Percentiles rank a stretch among this genome's conserved stretches.
Conservation (phyloP, 53 echinoderm and acorn worm species). For the Antedon mediterranea region DNA sequence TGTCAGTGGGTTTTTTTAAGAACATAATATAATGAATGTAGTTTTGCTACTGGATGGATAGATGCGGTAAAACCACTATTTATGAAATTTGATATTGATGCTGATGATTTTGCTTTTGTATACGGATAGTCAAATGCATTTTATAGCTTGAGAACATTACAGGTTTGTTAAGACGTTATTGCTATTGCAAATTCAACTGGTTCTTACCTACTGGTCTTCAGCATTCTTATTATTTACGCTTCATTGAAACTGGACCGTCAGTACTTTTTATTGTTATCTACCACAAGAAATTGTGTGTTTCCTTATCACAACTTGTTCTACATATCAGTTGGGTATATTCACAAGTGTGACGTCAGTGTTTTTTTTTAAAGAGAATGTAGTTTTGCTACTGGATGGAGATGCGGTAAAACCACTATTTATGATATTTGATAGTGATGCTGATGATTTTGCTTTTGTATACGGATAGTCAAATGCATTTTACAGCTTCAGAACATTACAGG, state of each 20-base stretch:
- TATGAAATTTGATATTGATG: not conserved
- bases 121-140: not conserved
- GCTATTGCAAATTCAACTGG: no score
- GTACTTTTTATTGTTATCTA: no score
- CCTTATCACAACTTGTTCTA: not conserved
- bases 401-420: not conserved
- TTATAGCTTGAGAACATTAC: not conserved
- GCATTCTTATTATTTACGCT: no score
- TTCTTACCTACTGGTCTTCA: no score
- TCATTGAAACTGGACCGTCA: no score
- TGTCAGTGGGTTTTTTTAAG: not conserved
- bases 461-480: not conserved
- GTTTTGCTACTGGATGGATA: not conserved
- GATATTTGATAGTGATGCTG: not conserved
- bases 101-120: not conserved
- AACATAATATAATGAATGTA: no score
- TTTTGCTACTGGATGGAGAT: not conserved
- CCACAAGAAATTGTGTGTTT: no score
- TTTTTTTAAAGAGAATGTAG: not conserved
- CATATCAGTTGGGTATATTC: not conserved
- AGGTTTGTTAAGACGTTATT: no score
- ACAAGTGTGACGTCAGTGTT: not conserved
- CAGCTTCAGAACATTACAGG: not conserved
- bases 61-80: not conserved
- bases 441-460: not conserved